Percentiles rank a stretch among this genome's conserved stretches.
These are phyloP conservation scores for Cygnus atratus DNA, from an alignment of 2,113 vertebrate species.

Conservation along the genomic window DNA sequence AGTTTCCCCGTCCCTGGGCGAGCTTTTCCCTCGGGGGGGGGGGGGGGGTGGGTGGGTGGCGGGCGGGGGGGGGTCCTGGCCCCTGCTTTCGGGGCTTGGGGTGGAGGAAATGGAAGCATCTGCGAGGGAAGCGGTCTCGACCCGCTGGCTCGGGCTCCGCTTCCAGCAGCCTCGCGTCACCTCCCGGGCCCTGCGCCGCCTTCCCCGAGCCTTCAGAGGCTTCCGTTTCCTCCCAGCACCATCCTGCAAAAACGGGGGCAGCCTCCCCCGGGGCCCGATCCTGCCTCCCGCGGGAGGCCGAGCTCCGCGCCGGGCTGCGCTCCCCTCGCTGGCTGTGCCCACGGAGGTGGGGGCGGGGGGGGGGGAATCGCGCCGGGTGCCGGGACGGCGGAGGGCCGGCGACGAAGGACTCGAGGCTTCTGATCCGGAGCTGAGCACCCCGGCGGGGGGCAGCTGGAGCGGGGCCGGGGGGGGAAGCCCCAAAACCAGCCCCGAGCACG, in stretches of 20 bases:
- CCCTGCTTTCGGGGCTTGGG: not conserved
- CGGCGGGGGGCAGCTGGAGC: not conserved
- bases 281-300: too few species aligned
- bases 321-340: not conserved
- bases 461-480: not conserved
- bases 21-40: not conserved
- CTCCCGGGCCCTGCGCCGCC: too few species aligned
- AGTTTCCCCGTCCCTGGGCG: fast-evolving
- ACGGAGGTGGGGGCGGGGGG: not conserved
- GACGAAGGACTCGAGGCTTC: not conserved
- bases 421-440: not conserved
- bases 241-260: not conserved
- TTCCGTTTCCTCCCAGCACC: not conserved
- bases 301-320: not conserved
- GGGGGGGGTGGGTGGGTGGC: too few species aligned
- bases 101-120: not conserved
- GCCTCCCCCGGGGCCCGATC: not conserved
- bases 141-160: not conserved
- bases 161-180: too few species aligned
- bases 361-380: not conserved
- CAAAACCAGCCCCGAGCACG: not conserved
- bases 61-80: not conserved
- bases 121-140: not conserved
- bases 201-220: not conserved
- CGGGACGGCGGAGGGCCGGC: not conserved